Base-by-base conservation (phyloP, 1,140 invertebrate species). In the Oreohelix idahoensis region DNA sequence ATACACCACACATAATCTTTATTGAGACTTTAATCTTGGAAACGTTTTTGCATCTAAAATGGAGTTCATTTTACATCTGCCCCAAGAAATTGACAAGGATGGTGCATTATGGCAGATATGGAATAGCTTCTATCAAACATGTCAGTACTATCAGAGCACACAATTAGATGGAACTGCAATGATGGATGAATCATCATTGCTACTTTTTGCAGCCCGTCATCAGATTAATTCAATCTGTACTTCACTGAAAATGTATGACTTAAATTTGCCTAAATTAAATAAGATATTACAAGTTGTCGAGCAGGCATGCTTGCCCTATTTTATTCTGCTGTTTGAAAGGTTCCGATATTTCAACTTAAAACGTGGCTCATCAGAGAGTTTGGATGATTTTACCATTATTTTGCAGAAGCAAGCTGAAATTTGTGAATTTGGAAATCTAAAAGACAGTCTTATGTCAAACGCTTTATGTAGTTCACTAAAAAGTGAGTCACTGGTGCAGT, bases 291-390 rank as follows among this genome's bases (percentile, higher is more conserved):
- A 79, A n/a, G 58, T 79, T 36, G 58, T 79, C 26, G 77, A 79
- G 26, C 53, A 79, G 45, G 53, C 53, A 10, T 79, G 77, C 38
- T 53, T 79, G 17, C 77, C 77, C 15, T 36, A 79, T 42, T 79
- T 79, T 39, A 63, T 79, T 79, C 63, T 79, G 1, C 35, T 79
- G 32, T 79, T 79, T 69, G 77, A 79, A 66, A 63, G 77, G 58
- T 79, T 63, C 35, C 32, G 77, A 23, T 79, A 66, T 66, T 79
- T 79, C 39, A 69, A 23, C 39, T 45, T 63, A 32, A 49, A 79
- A 66, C 58, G 36, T 38, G 63, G 66, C 5, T 13, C 36, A 4
- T 38, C 77, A 8, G 58, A 39, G 10, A 79, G 23, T 39, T 63
- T 69, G 26, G 36, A 36, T 66, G 77, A 79, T 39, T 66, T 69